A percentile compares a stretch with the other conserved stretches of the same genome.
Evolutionary conservation across 1,140 invertebrate genomes (phyloP).

Genomic region (Eueides isabella): DNA sequence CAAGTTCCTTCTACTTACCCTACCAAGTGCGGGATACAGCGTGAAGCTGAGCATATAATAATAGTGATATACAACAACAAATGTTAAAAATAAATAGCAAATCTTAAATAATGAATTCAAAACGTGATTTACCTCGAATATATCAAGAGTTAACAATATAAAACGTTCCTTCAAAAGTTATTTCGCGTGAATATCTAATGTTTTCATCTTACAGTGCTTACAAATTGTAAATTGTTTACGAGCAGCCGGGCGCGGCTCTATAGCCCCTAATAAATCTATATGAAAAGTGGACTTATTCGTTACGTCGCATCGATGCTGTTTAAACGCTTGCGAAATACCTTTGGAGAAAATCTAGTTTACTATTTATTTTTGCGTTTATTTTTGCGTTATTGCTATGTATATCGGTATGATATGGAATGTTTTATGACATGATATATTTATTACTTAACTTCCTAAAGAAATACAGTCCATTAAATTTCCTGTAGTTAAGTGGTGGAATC

Average conservation of each 20-base stretch:
- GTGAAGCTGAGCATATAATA: no score
- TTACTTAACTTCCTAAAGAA: no score
- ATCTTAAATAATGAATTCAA: no score
- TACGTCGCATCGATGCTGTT: slow-evolving; percentile 17
- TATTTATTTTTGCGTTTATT: neutral
- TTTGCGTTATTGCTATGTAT: no score
- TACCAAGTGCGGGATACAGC: no score
- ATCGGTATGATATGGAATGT: no score
- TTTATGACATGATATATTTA: no score
- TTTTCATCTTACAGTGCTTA: slow-evolving; percentile 17
- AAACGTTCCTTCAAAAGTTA: neutral
- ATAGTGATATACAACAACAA: no score
- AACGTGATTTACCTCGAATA: neutral
- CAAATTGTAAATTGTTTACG: slow-evolving; percentile 33
- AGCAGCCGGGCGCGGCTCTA: slow-evolving; percentile 19
- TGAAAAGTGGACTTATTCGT: slow-evolving; percentile 32
- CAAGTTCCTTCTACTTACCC: no score
- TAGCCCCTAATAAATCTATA: slow-evolving; percentile 35
- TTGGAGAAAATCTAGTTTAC: neutral
- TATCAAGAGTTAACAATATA: neutral
- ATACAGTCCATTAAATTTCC: no score
- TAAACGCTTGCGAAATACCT: neutral
- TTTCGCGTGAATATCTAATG: slow-evolving; percentile 16
- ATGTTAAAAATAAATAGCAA: no score
- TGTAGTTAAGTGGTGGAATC: no score